Conservation (phyloP, 2,888 invertebrate genomes). For the Bellardia pandia region DNA sequence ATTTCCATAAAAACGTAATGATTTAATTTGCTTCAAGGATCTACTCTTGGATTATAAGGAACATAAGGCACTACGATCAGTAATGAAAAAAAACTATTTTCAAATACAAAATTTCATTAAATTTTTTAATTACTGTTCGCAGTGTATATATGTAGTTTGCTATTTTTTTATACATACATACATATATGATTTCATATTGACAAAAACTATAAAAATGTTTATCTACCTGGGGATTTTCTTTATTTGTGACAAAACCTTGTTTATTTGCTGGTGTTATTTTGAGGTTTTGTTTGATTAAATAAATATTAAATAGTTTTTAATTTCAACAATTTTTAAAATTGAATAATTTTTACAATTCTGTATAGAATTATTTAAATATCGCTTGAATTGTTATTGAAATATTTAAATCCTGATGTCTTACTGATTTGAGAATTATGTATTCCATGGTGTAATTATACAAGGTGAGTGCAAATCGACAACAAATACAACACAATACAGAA, state of each 20-base stretch:
- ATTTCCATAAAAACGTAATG: not conserved
- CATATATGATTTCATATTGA: too few relatives aligned
- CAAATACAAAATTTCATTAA: not conserved
- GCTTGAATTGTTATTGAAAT: not conserved
- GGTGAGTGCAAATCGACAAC: too few relatives aligned
- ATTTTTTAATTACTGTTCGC: not conserved
- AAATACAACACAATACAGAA: too few relatives aligned
- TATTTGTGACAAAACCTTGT: not conserved
- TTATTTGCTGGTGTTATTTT: not conserved
- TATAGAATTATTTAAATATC: conserved; percentile 9
- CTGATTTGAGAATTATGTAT: too few relatives aligned
- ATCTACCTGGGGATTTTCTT: too few relatives aligned
- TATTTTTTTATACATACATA: too few relatives aligned
- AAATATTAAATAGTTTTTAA: not conserved
- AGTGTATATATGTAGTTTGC: not conserved
- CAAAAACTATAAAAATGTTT: too few relatives aligned
- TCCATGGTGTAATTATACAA: too few relatives aligned
- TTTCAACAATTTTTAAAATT: conserved; percentile 25
- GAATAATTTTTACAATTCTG: conserved; percentile 3
- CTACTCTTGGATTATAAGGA: not conserved
- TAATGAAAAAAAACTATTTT: not conserved
- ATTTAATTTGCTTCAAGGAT: not conserved
- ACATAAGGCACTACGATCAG: not conserved
- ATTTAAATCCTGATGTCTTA: not conserved
- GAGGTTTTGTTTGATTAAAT: not conserved